A percentile compares a stretch with the other conserved stretches of the same genome.
These are phyloP conservation scores for Phortica variegata DNA, from an alignment of 1,140 invertebrate genomes.

Conservation along the genomic window DNA sequence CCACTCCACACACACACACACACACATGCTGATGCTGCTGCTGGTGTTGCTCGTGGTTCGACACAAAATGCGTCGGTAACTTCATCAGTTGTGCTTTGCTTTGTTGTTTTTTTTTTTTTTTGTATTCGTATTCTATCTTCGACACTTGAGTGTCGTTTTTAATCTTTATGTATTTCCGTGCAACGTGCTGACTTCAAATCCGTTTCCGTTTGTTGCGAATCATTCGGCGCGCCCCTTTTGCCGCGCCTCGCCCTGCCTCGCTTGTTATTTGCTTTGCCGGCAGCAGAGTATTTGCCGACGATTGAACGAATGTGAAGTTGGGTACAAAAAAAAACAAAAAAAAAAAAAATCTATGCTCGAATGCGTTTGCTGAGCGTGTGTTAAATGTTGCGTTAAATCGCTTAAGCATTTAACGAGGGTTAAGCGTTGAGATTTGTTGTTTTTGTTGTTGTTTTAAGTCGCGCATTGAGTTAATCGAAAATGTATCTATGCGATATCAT, in stretches of 20 bases:
- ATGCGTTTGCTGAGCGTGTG: conserved; percentile 17
- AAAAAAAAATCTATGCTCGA: no score
- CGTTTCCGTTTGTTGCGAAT: no score
- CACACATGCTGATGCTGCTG: neutral
- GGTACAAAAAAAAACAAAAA: no score
- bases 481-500: conserved; percentile 13
- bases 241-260: no score
- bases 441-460: neutral
- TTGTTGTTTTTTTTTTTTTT: no score
- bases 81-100: no score
- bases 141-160: conserved; percentile 51
- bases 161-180: conserved; percentile 33
- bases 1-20: conserved; percentile 18
- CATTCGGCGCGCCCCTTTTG: no score
- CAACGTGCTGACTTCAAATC: neutral
- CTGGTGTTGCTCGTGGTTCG: neutral
- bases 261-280: no score
- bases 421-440: conserved; percentile 12
- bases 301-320: no score
- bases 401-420: conserved; percentile 42
- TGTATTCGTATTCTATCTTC: no score
- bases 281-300: no score
- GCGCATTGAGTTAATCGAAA: neutral
- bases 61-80: conserved; percentile 4
- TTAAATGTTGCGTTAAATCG: conserved; percentile 58